Evolutionary conservation across 2,888 invertebrate genomes (phyloP).

Genomic region (Liodrosophila aerea): DNA sequence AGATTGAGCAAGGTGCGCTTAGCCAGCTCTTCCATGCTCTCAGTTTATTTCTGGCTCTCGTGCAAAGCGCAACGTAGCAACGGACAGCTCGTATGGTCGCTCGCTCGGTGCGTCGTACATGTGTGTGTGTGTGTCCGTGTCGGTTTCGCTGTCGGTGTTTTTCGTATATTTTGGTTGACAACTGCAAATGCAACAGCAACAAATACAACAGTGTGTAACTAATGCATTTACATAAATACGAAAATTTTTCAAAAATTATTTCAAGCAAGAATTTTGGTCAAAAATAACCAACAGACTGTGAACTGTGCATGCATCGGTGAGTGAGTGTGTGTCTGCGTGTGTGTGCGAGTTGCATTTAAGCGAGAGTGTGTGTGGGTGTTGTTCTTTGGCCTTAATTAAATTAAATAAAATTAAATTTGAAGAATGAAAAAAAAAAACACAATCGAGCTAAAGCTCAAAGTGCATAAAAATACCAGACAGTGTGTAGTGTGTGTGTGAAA

Average conservation of each 20-base stretch:
- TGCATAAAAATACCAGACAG: conserved; percentile 25
- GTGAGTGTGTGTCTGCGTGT: conserved; percentile 12
- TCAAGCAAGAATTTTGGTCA: conserved; percentile 29
- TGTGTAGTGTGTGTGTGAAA: conserved; percentile 6
- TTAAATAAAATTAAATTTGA: conserved; percentile 45
- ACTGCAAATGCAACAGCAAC: conserved; percentile 45
- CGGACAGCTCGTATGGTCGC: conserved; percentile 59
- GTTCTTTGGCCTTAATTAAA: conserved; percentile 49
- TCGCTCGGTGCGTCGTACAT: conserved; percentile 42
- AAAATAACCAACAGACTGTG: conserved; percentile 36
- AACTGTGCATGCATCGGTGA: conserved; percentile 6
- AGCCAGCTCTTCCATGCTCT: conserved; percentile 60
- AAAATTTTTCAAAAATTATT: conserved; percentile 25
- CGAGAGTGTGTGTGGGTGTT: conserved; percentile 34
- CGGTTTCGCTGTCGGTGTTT: conserved; percentile 46
- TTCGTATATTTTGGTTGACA: conserved; percentile 48
- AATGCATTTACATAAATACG: conserved; percentile 43
- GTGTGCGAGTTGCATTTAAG: conserved; percentile 14
- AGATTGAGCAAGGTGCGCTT: conserved; percentile 77
- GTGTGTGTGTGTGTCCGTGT: conserved; percentile 45
- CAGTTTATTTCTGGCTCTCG: conserved; percentile 80
- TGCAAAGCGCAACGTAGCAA: conserved; percentile 73
- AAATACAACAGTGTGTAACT: conserved; percentile 36
- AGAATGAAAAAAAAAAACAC: conserved; percentile 17
- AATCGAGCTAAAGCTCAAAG: conserved; percentile 40